Percentiles rank a stretch among this genome's conserved stretches.
phyloP scores from a whole-genome alignment of 2,888 invertebrate species.

The Odontomyia ornata region DNA sequence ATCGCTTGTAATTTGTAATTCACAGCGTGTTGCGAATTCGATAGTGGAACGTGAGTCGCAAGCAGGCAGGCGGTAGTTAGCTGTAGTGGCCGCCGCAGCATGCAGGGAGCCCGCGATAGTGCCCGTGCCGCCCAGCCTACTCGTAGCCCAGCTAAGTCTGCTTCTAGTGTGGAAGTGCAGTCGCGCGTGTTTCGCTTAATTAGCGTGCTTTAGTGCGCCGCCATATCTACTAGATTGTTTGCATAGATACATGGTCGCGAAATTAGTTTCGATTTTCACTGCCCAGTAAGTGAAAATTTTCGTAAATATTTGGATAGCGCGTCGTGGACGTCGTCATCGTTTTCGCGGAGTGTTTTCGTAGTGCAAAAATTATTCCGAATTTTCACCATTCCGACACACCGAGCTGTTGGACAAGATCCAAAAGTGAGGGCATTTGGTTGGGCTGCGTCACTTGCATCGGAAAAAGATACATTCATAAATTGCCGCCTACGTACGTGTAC shows the following conservation, averaged over 20 bases:
- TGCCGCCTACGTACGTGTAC: background rate
- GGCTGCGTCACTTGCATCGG: background rate
- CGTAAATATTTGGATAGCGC: conserved; percentile 27
- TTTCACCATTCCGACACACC: background rate
- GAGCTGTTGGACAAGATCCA: conserved; percentile 11
- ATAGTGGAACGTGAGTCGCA: conserved; percentile 23
- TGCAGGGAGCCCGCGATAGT: background rate
- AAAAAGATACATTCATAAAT: background rate
- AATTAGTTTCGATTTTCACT: conserved; percentile 39
- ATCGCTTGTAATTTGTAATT: conserved; percentile 36
- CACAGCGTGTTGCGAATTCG: conserved; percentile 15
- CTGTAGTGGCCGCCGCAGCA: background rate
- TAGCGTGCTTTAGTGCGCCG: conserved; percentile 12
- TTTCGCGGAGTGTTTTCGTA: no score
- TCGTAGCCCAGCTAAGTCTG: no score
- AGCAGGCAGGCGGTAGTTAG: background rate
- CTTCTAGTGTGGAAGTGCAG: background rate
- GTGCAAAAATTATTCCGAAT: background rate
- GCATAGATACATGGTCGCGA: conserved; percentile 7
- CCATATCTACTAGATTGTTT: background rate
- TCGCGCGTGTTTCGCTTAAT: conserved; percentile 28
- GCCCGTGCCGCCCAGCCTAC: no score
- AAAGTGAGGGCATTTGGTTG: conserved; percentile 3
- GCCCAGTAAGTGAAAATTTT: conserved; percentile 32
- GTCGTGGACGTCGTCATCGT: background rate